Evolutionary conservation across 1,140 invertebrate species (phyloP).

Genomic region (Cydia strobilella): DNA sequence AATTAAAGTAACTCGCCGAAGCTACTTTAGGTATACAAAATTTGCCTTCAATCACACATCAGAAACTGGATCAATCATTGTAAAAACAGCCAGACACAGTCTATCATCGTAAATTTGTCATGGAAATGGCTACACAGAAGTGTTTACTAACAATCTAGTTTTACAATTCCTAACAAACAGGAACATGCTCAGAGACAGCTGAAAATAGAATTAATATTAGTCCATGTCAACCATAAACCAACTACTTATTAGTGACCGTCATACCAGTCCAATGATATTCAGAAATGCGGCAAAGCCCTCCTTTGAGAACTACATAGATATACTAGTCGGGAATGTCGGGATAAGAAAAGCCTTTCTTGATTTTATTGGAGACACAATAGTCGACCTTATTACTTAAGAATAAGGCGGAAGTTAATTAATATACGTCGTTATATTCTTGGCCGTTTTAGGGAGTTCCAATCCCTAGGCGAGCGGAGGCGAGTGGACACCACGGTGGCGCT

Average conservation of each 20-base stretch:
- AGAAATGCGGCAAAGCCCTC: slow-evolving; percentile 9
- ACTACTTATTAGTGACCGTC: slow-evolving; percentile 3
- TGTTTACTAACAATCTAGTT: neutral
- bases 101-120: no score
- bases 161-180: neutral
- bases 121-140: no score
- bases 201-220: neutral
- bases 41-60: no score
- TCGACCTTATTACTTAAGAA: neutral
- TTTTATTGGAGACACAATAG: neutral
- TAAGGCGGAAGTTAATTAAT: neutral
- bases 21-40: no score
- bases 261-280: slow-evolving; percentile 17
- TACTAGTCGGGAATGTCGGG: neutral
- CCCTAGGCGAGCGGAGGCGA: no score
- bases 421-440: neutral
- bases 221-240: neutral
- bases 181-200: neutral
- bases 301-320: slow-evolving; percentile 13
- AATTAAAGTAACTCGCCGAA: no score
- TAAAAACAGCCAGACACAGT: no score
- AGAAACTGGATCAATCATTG: no score
- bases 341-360: neutral
- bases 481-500: no score
- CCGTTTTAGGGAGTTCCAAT: neutral